These are phyloP conservation scores for Catamblyrhynchus diadema DNA, from an alignment of 2,797 vertebrate species.

Conservation along the genomic window DNA sequence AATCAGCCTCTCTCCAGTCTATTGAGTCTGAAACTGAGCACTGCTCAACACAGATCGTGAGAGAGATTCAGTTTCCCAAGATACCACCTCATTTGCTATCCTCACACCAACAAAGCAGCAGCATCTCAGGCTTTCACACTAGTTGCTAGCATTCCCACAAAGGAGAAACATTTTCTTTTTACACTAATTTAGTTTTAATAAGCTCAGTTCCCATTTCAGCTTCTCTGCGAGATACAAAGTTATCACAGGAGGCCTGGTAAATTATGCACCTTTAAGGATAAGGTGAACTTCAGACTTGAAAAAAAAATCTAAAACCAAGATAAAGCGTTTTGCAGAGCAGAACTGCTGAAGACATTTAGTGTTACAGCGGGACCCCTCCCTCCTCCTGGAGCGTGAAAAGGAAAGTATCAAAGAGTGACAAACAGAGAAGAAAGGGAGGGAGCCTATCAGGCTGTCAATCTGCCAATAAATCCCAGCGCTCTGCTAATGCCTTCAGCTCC, in stretches of 20 bases:
- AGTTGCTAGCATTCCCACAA: background rate
- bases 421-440: constrained; percentile 30
- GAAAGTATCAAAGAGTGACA: constrained; percentile 22
- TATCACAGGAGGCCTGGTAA: constrained; percentile 14
- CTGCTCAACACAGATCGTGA: background rate
- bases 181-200: constrained; percentile 17
- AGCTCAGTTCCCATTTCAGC: constrained; percentile 12
- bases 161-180: background rate
- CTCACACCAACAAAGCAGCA: background rate
- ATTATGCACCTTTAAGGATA: constrained; percentile 23
- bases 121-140: background rate
- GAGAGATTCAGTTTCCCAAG: background rate
- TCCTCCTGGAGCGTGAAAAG: constrained; percentile 19
- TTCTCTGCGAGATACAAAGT: background rate
- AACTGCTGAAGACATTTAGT: constrained; percentile 11
- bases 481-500: constrained; percentile 45
- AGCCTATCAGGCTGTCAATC: constrained; percentile 58
- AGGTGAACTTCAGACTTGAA: background rate
- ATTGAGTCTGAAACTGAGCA: background rate
- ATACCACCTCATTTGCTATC: background rate
- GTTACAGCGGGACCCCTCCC: constrained; percentile 10
- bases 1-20: background rate
- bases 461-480: constrained; percentile 57
- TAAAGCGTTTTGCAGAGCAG: background rate
- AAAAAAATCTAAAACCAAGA: background rate